phyloP scores from a whole-genome alignment of 2,797 vertebrate genomes.

The Amblyraja radiata region DNA sequence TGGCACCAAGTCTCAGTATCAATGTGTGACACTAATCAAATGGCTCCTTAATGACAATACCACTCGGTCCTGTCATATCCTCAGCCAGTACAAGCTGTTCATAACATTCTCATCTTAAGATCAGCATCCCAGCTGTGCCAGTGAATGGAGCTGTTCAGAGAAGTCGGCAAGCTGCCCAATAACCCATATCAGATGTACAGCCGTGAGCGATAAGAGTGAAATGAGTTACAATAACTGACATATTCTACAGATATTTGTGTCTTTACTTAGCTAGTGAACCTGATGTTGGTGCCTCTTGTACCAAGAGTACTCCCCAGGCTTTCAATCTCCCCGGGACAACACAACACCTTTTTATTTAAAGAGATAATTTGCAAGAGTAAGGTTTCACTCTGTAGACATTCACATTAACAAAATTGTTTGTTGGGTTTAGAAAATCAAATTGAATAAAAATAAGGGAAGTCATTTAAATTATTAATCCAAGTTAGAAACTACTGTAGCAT shows the following conservation, averaged over 20 bases:
- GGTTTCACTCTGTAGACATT: not conserved
- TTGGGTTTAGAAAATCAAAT: not conserved
- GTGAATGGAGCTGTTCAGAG: constrained; percentile 5
- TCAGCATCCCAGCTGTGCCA: not conserved
- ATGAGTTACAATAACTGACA: not conserved
- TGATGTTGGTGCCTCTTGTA: not conserved
- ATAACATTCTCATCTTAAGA: not conserved
- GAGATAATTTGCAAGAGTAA: not conserved
- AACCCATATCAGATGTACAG: not conserved
- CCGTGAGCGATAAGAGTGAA: not conserved
- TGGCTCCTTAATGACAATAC: not conserved
- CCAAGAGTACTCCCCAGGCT: not conserved
- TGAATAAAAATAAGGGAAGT: not conserved
- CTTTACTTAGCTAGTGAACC: not conserved
- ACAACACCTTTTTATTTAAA: not conserved
- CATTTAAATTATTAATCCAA: not conserved
- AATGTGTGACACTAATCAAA: not conserved
- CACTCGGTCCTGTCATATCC: not conserved
- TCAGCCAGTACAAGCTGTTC: not conserved
- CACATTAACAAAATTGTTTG: not conserved
- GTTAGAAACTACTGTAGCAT: not conserved
- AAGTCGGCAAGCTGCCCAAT: constrained; percentile 2
- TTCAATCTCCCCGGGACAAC: not conserved
- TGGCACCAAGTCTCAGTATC: not conserved
- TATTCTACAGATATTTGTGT: not conserved